Evolutionary conservation across 2,888 invertebrate genomes (phyloP), one percentile per base, ranked within the genome.

Genomic region (Gerosis bhagava): DNA sequence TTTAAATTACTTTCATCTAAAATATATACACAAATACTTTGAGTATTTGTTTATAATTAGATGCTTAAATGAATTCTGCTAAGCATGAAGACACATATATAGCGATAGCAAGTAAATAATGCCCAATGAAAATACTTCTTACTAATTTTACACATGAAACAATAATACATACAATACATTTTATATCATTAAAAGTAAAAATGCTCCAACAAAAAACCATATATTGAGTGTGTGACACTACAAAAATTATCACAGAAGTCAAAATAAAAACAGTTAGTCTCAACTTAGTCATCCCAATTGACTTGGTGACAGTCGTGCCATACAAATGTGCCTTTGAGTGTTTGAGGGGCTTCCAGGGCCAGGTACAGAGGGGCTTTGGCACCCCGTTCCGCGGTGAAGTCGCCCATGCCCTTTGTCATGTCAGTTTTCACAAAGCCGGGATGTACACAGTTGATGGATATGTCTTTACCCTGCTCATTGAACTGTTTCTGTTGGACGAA

Each of bases 221-320:
- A 77, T 81, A 82, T 77, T 82, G 82, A 37, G 45, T 72, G 70
- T 73, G 80, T 79, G 77, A 86, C 83, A 86, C 86, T 78, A 45
- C 50, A 50, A 53, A 46, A 3, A 65, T 68, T 84, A 86, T 84
- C 86, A 84, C 84, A 83, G 82, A 76, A 75, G 72, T 71, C 74
- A 77, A 77, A 71, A 35, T 70, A 73, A 73, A 77, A 73, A 66
- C 66, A 72, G 73, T 59, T 66, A 65, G 63, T 60, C 65, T 64
- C 65, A 57, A 49, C 62, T 66, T 76, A 87, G 70, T 88, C 88
- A 66, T 88, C 87, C 88, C 88, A 88, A 67, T 88, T 88, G 36
- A 88, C 87, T 73, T 78, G 77, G 58, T 84, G 86, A 62, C 86
- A 80, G 52, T 88, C 87, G 51, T 88, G 88, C 88, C 88, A 88